Conservation (phyloP, 1,140 invertebrate species). For the Holotrichia oblita region DNA sequence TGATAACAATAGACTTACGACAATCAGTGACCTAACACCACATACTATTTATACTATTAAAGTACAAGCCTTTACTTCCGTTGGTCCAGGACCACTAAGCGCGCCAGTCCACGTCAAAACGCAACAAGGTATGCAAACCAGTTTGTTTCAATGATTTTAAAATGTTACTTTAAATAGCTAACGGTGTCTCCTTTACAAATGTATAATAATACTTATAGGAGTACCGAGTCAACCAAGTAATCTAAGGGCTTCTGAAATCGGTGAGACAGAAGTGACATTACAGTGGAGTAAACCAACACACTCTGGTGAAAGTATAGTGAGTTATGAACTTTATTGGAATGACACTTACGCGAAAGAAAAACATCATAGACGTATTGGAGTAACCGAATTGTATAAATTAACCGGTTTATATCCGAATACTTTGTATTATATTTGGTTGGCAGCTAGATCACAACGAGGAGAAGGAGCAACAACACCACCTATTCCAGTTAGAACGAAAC, state of each 20-base stretch:
- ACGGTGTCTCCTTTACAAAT: background rate
- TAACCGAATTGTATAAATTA: constrained; percentile 86
- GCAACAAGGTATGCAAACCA: constrained; percentile 77
- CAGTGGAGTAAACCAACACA: constrained; percentile 91
- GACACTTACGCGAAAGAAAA: constrained; percentile 89
- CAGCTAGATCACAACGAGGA: constrained; percentile 88
- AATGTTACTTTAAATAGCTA: too few relatives aligned
- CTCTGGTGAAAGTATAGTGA: constrained; percentile 90
- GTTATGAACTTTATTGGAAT: constrained; percentile 97
- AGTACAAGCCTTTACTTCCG: constrained; percentile 90
- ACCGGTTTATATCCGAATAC: constrained; percentile 93
- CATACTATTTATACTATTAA: constrained; percentile 91
- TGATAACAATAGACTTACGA: constrained; percentile 92
- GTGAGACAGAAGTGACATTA: constrained; percentile 84
- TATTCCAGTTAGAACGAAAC: constrained; percentile 91
- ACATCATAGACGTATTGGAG: constrained; percentile 77
- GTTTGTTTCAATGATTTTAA: too few relatives aligned
- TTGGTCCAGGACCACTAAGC: constrained; percentile 90
- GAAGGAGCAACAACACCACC: constrained; percentile 96
- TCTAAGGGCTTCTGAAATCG: constrained; percentile 82
- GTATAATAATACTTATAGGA: constrained; percentile 61
- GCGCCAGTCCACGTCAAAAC: constrained; percentile 94
- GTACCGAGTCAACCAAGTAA: constrained; percentile 95
- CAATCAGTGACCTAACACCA: constrained; percentile 88
- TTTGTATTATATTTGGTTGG: constrained; percentile 94